Evolutionary conservation across 1,140 invertebrate species (phyloP).

Genomic region (Archivesica marissinica): DNA sequence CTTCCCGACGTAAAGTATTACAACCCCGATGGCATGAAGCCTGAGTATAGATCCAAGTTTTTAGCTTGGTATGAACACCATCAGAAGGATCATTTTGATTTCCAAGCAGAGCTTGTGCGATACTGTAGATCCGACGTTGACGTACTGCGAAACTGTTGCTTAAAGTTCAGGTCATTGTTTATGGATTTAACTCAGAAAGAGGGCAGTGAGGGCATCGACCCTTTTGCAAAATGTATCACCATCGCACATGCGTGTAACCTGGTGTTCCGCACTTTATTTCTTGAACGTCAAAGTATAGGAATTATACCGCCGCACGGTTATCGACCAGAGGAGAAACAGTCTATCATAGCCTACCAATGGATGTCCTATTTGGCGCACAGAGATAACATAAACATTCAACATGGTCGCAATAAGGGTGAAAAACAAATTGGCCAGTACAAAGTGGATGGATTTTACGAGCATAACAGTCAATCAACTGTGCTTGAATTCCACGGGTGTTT

Average conservation of each 20-base stretch:
- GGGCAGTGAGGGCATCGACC: background rate
- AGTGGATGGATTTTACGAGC: too few species aligned
- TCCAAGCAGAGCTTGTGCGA: background rate
- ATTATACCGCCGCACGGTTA: background rate
- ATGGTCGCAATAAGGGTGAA: too few species aligned
- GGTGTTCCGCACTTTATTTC: constrained; percentile 2
- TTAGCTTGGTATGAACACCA: constrained; percentile 36
- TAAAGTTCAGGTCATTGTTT: constrained; percentile 24
- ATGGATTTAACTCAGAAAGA: background rate
- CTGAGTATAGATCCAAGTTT: background rate
- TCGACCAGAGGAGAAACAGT: background rate
- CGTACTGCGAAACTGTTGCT: constrained; percentile 30
- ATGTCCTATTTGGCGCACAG: background rate
- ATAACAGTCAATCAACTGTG: too few species aligned
- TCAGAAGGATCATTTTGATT: background rate
- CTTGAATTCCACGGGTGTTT: too few species aligned
- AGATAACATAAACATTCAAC: background rate
- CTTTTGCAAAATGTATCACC: background rate
- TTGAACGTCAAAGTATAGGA: background rate
- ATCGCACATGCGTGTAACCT: background rate
- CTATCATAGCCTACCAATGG: background rate
- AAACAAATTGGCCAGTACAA: too few species aligned
- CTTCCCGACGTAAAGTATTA: constrained; percentile 21
- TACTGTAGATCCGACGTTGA: constrained; percentile 53
- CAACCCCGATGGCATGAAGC: constrained; percentile 16